Evolutionary conservation across 2,797 vertebrate species (phyloP).

Genomic region (Bovichtus diacanthus): DNA sequence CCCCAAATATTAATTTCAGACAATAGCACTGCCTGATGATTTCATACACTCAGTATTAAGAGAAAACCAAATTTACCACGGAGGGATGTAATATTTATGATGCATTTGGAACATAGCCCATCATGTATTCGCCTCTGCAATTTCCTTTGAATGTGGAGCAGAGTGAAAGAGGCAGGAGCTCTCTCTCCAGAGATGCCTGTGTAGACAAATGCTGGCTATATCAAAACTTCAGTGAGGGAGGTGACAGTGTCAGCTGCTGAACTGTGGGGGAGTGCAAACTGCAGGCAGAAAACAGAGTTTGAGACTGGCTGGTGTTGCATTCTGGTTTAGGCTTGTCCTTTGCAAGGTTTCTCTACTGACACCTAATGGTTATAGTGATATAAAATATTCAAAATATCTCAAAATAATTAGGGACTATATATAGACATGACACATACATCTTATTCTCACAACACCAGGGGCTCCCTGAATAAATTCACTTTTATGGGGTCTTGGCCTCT

Average conservation of each 20-base stretch:
- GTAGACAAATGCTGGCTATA: constrained; percentile 68
- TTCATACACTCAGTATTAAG: constrained; percentile 34
- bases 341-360: constrained; percentile 75
- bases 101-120: constrained; percentile 70
- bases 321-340: constrained; percentile 29
- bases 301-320: constrained; percentile 32
- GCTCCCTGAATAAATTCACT: constrained; percentile 30
- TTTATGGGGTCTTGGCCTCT: constrained; percentile 15
- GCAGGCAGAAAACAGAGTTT: constrained; percentile 53
- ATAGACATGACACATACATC: constrained; percentile 42
- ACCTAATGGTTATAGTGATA: constrained; percentile 65
- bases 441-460: constrained; percentile 23
- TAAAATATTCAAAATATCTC: constrained; percentile 51
- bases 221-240: constrained; percentile 77
- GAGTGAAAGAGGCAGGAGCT: constrained; percentile 59
- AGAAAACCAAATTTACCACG: constrained; percentile 26
- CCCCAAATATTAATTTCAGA: constrained; percentile 29
- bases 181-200: constrained; percentile 68
- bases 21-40: constrained; percentile 40
- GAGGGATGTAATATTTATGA: constrained; percentile 75
- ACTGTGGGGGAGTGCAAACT: constrained; percentile 70
- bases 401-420: constrained; percentile 45
- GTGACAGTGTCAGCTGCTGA: constrained; percentile 71
- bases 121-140: constrained; percentile 67
- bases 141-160: constrained; percentile 67